These are phyloP conservation scores for Meles meles DNA, from an alignment of 2,113 vertebrate species.

Conservation along the genomic window DNA sequence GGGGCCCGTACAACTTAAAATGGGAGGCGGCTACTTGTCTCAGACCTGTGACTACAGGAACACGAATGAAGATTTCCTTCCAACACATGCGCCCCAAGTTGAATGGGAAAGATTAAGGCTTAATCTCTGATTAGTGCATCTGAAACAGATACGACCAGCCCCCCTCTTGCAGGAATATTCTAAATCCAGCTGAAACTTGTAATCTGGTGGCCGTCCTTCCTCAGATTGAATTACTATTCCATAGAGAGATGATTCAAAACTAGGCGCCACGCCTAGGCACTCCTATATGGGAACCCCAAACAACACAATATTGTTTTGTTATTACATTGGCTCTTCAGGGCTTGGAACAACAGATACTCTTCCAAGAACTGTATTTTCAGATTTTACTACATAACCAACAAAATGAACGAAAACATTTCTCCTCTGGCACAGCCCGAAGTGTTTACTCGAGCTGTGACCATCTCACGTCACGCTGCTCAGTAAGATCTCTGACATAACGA, in stretches of 20 bases:
- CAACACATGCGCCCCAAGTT: not conserved
- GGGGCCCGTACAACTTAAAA: not conserved
- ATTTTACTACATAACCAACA: slow-evolving; percentile 49
- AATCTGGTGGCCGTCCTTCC: slow-evolving; percentile 35
- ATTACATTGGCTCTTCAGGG: slow-evolving; percentile 34
- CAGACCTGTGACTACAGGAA: not conserved
- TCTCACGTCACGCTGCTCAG: slow-evolving; percentile 40
- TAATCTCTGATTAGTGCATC: not conserved
- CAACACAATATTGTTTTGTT: slow-evolving; percentile 39
- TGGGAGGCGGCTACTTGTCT: not conserved
- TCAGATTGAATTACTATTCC: slow-evolving; percentile 52
- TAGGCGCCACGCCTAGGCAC: slow-evolving; percentile 19
- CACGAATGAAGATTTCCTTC: not conserved
- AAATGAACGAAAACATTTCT: slow-evolving; percentile 53
- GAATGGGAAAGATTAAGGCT: slow-evolving; percentile 15
- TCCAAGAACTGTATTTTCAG: slow-evolving; percentile 53
- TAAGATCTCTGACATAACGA: slow-evolving; percentile 60
- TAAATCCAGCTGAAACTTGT: slow-evolving; percentile 33
- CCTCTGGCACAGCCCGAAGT: slow-evolving; percentile 40
- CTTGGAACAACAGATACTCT: not conserved
- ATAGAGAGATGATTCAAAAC: slow-evolving; percentile 64
- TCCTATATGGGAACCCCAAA: slow-evolving; percentile 52
- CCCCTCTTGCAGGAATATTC: slow-evolving; percentile 22
- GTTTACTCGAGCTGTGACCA: slow-evolving; percentile 53
- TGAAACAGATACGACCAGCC: not conserved